Conservation (phyloP, 1,140 invertebrate genomes). For the Calliopsis andreniformis region DNA sequence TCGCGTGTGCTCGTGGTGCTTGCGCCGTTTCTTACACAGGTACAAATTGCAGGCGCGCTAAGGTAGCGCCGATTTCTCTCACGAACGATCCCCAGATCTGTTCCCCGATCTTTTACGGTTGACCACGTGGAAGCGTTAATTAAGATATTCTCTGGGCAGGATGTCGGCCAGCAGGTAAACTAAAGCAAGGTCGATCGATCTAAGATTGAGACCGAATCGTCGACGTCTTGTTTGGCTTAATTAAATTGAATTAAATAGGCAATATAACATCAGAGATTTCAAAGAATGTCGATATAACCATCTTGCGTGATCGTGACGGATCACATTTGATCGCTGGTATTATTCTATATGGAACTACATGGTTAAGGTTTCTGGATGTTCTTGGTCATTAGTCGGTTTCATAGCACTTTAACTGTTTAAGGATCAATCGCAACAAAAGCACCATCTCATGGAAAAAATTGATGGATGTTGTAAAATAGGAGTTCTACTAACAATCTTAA, state of each 20-base stretch:
- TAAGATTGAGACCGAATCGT: conserved; percentile 14
- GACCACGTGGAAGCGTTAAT: conserved; percentile 51
- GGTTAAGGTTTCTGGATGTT: background rate
- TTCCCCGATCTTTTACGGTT: conserved; percentile 49
- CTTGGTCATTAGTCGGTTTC: background rate
- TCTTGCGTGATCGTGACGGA: conserved; percentile 15
- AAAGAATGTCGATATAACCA: background rate
- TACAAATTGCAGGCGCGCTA: conserved; percentile 50
- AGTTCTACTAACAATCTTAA: too few relatives aligned
- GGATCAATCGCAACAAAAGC: too few relatives aligned
- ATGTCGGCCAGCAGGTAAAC: conserved; percentile 28
- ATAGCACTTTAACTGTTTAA: background rate
- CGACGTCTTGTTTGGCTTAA: conserved; percentile 19
- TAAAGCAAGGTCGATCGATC: conserved; percentile 38
- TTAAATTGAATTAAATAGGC: conserved; percentile 43
- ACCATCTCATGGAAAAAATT: too few relatives aligned
- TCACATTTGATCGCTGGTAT: background rate
- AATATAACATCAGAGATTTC: conserved; percentile 17
- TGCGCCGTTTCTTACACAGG: conserved; percentile 37
- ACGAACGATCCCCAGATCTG: conserved; percentile 47
- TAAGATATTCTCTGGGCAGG: conserved; percentile 32
- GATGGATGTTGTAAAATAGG: too few relatives aligned
- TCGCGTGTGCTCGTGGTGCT: conserved; percentile 24
- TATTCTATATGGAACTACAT: background rate
- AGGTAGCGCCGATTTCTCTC: conserved; percentile 55